These are phyloP conservation scores for Drosophila tropicalis DNA, from an alignment of 1,140 invertebrate genomes.

Conservation along the genomic window DNA sequence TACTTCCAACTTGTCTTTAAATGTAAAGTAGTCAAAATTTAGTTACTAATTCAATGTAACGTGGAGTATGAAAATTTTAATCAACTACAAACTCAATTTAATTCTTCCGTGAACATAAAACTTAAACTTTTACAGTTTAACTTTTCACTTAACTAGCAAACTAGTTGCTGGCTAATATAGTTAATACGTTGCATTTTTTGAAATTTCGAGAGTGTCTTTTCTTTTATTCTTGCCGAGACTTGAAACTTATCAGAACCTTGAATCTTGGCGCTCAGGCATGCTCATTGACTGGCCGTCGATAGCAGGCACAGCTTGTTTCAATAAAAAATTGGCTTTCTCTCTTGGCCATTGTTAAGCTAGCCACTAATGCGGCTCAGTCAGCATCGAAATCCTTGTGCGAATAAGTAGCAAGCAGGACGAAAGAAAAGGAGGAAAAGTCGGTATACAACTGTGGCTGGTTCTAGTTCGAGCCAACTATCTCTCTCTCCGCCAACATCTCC, in stretches of 20 bases:
- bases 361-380: slow-evolving; percentile 68
- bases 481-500: too few relatives aligned
- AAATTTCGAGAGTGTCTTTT: too few relatives aligned
- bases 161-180: not conserved
- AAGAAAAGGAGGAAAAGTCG: slow-evolving; percentile 16
- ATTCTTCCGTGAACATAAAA: too few relatives aligned
- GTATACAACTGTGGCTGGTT: slow-evolving; percentile 45
- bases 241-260: slow-evolving; percentile 22
- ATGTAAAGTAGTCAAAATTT: not conserved
- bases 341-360: slow-evolving; percentile 60
- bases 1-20: not conserved
- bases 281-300: slow-evolving; percentile 38
- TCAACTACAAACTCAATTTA: too few relatives aligned
- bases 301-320: slow-evolving; percentile 42
- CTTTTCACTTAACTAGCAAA: too few relatives aligned
- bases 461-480: not conserved
- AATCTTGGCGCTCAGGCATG: slow-evolving; percentile 9
- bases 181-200: too few relatives aligned
- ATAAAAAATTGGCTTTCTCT: slow-evolving; percentile 71
- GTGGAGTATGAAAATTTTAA: too few relatives aligned
- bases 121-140: too few relatives aligned
- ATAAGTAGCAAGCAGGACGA: slow-evolving; percentile 45
- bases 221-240: not conserved
- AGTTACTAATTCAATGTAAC: too few relatives aligned
- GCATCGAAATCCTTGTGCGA: slow-evolving; percentile 51